Evolutionary conservation across 2,113 vertebrate species (phyloP), one percentile per base, ranked within the genome.

Genomic region (Thymallus thymallus): DNA sequence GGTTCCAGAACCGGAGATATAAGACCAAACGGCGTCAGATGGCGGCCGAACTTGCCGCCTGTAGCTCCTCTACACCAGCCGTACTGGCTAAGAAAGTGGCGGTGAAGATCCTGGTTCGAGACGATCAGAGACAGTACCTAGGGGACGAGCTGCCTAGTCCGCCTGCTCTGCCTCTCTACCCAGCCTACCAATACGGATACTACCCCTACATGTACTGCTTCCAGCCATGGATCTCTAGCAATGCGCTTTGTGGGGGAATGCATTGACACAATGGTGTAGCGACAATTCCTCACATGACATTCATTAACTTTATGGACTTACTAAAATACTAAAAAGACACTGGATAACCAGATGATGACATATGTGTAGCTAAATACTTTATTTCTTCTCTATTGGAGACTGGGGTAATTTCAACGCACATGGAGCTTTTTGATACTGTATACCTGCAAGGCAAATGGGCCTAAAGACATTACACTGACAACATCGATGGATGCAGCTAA

Each of bases 1-100:
- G 94, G 94, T 95, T 94, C 77, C 94, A 95, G 82, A 94, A 95
- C 86, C 78, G 93, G 80, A 92, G 93, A 68, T 95, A 94, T 76
- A 95, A 94, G 88, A 94, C 93, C 60, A 95, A 95, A 80, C 91
- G 92, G 73, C 90, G 92, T 0, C 89, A 91, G 75, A 87, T 91
- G 72, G 86, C 85, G 1, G 72, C 84, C 2, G 91, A 92, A 60
- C 29, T 91, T 22, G 73, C 71, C 0, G 79, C 71, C 2, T 78
- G 61, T 68, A 41, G 68, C 67, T 70, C 79, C 0, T 84, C 80
- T 29, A 71, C 79, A 14, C 67, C 71, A 0, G 69, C 79, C 64
- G 29, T 66, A 26, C 79, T 83, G 30, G 90, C 83, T 2, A 93
- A 85, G 86, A 93, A 90, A 62, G 93, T 91, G 3, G 92, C 93